Percentiles rank a stretch among this genome's conserved stretches.
Conservation (phyloP, 53 echinoderm and acorn worm genomes). For the Pentamera pediparva region DNA sequence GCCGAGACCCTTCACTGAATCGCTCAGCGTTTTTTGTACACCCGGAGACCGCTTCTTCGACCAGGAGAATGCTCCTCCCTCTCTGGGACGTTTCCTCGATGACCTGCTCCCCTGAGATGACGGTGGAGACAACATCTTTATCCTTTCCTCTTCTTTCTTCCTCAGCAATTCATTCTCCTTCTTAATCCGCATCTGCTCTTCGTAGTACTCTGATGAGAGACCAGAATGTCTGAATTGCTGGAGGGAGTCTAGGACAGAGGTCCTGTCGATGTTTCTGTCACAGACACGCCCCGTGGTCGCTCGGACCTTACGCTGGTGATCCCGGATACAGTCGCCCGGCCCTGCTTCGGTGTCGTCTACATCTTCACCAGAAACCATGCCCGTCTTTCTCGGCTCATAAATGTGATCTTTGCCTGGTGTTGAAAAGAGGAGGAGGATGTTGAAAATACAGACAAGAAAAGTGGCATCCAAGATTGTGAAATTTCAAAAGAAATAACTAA, state of each 20-base stretch:
- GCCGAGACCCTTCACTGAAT: constrained; percentile 7
- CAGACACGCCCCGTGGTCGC: constrained; percentile 5
- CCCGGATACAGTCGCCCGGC: neutral
- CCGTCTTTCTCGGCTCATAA: neutral
- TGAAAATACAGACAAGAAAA: too few relatives aligned
- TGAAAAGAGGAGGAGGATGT: too few relatives aligned
- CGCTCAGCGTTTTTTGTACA: constrained; percentile 1
- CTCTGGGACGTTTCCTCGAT: neutral
- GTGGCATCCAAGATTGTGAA: too few relatives aligned
- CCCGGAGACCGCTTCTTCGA: neutral
- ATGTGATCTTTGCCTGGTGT: constrained; percentile 11
- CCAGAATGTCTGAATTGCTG: constrained; percentile 18
- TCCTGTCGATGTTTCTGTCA: constrained; percentile 19
- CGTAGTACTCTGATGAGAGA: constrained; percentile 7
- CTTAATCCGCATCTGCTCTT: constrained; percentile 5
- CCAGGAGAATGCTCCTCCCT: constrained; percentile 9
- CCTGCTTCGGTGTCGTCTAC: neutral
- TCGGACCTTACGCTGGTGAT: constrained; percentile 23
- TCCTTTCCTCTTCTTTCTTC: neutral
- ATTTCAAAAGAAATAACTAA: too few relatives aligned
- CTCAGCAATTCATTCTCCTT: neutral
- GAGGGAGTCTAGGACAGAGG: neutral
- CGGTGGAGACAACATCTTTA: neutral
- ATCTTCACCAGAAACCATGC: neutral
- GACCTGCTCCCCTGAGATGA: neutral